These are phyloP conservation scores for Macrotus californicus DNA, from an alignment of 2,113 vertebrate genomes.

Conservation along the genomic window DNA sequence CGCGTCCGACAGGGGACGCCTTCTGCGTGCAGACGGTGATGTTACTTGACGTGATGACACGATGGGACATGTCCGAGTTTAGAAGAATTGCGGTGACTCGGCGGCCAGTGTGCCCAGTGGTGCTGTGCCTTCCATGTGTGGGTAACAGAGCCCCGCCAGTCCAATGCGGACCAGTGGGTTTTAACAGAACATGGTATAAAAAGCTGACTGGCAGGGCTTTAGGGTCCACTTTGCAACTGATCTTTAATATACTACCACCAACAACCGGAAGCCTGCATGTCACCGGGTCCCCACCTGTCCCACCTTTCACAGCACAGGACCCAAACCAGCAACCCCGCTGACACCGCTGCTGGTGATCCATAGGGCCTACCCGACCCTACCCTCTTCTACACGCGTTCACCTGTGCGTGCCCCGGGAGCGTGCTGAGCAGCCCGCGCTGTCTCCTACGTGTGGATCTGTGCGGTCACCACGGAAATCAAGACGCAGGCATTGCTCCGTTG, in stretches of 20 bases:
- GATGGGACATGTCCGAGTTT: fast-evolving
- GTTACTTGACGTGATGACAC: fast-evolving
- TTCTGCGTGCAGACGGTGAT: background rate
- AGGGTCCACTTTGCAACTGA: background rate
- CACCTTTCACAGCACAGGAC: fast-evolving
- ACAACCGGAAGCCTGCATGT: no score
- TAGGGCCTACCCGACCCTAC: background rate
- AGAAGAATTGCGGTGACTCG: background rate
- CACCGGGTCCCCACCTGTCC: fast-evolving
- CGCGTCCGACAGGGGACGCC: background rate
- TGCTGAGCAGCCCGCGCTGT: no score
- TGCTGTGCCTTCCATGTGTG: fast-evolving
- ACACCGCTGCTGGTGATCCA: fast-evolving
- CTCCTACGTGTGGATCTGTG: no score
- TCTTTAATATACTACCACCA: background rate
- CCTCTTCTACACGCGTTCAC: fast-evolving
- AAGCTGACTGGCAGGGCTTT: background rate
- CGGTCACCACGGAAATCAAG: background rate
- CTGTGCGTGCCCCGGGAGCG: no score
- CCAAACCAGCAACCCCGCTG: no score
- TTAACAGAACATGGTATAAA: background rate
- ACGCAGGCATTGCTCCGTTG: background rate
- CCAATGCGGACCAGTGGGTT: background rate
- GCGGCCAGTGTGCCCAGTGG: background rate
- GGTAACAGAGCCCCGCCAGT: background rate